Conservation (phyloP, 2,888 invertebrate species). For the Podabrus alpinus region DNA sequence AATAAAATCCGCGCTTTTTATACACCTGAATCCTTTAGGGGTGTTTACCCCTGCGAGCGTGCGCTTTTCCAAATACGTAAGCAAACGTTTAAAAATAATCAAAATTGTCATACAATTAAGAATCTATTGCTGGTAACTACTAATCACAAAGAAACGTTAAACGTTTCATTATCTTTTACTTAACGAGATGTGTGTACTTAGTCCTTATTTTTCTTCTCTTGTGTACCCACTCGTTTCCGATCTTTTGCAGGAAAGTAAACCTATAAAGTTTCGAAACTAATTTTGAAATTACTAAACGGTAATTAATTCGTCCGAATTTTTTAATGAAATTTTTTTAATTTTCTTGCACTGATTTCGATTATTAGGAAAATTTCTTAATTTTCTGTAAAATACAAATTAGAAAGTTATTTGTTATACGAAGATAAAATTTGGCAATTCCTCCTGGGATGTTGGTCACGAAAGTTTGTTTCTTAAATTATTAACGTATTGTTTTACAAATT, state of each 20-base stretch:
- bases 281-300: neutral
- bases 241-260: neutral
- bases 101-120: neutral
- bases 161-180: neutral
- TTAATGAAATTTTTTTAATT: neutral
- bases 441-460: neutral
- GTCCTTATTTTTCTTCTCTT: neutral
- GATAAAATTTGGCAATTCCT: neutral
- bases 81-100: neutral
- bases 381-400: neutral
- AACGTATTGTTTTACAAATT: neutral
- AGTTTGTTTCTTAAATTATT: neutral
- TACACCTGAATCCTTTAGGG: slow-evolving; percentile 17
- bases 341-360: neutral
- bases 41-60: slow-evolving; percentile 15
- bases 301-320: neutral
- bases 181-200: neutral
- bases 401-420: neutral
- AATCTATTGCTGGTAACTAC: neutral
- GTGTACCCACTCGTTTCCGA: neutral
- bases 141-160: neutral
- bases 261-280: neutral
- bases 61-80: slow-evolving; percentile 15
- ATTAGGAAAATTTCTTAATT: neutral
- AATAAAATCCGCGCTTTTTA: slow-evolving; percentile 24